Evolutionary conservation across 2,113 vertebrate genomes (phyloP).

Genomic region (Phalacrocorax brasilianus): DNA sequence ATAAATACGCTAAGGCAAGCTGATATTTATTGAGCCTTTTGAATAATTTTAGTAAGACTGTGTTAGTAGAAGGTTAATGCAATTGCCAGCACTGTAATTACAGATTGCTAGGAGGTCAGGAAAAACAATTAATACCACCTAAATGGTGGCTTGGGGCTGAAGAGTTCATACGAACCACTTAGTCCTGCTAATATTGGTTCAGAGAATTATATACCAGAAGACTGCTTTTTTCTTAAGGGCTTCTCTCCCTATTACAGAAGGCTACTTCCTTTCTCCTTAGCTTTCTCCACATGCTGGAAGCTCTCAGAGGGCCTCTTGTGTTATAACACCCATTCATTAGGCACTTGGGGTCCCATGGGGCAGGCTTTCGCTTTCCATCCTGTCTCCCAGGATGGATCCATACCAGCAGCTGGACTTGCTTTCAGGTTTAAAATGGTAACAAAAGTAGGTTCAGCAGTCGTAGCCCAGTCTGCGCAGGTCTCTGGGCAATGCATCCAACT

Average conservation of each 20-base stretch:
- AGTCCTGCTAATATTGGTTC: neutral
- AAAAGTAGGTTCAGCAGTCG: neutral
- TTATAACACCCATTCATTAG: neutral
- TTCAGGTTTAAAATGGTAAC: neutral
- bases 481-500: neutral
- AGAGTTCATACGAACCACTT: neutral
- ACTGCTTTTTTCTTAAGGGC: neutral
- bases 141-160: neutral
- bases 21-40: conserved; percentile 7
- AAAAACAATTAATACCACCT: neutral
- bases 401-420: neutral
- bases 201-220: neutral
- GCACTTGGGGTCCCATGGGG: neutral
- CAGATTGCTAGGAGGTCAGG: neutral
- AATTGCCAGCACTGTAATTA: conserved; percentile 26
- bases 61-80: conserved; percentile 1
- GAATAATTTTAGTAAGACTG: neutral
- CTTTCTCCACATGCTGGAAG: neutral
- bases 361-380: neutral
- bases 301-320: neutral
- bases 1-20: neutral
- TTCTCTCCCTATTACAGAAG: neutral
- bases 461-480: neutral
- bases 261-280: neutral
- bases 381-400: neutral